These are phyloP conservation scores for Pipistrellus pygmaeus DNA, from an alignment of 2,797 vertebrate genomes.

Conservation along the genomic window DNA sequence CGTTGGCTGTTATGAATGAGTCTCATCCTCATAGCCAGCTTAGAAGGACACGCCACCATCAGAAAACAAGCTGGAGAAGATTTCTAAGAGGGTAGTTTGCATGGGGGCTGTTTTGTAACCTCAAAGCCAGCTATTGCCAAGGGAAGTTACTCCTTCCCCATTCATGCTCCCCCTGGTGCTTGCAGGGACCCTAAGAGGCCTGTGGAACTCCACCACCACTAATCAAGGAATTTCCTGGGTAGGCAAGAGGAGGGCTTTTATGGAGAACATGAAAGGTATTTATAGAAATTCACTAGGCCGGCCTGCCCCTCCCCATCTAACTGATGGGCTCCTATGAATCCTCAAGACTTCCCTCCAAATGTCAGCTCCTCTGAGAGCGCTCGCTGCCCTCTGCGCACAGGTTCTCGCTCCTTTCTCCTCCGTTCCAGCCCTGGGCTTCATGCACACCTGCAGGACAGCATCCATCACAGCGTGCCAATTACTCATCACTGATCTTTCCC, in stretches of 20 bases:
- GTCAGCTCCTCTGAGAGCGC: not conserved
- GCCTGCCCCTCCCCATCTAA: not conserved
- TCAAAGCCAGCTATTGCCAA: not conserved
- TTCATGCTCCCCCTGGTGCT: not conserved
- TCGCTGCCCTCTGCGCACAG: not conserved
- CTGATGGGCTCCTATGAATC: not conserved
- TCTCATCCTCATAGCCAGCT: not conserved
- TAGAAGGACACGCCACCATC: not conserved
- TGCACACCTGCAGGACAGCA: not conserved
- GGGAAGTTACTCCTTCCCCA: not conserved
- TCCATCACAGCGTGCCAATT: not conserved
- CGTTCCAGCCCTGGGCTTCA: too few species aligned
- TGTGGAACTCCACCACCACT: not conserved
- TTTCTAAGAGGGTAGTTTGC: not conserved
- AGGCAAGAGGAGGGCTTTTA: not conserved
- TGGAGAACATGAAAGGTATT: not conserved
- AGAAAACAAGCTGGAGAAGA: not conserved
- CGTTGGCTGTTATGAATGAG: not conserved
- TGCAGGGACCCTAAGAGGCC: not conserved
- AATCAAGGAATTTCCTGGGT: not conserved
- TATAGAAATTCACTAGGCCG: not conserved
- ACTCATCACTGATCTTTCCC: not conserved
- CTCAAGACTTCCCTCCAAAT: not conserved
- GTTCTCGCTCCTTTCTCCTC: not conserved
- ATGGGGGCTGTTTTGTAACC: not conserved